These are phyloP conservation scores for Xenentodon cancila DNA, from an alignment of 2,797 vertebrate species.

Conservation along the genomic window DNA sequence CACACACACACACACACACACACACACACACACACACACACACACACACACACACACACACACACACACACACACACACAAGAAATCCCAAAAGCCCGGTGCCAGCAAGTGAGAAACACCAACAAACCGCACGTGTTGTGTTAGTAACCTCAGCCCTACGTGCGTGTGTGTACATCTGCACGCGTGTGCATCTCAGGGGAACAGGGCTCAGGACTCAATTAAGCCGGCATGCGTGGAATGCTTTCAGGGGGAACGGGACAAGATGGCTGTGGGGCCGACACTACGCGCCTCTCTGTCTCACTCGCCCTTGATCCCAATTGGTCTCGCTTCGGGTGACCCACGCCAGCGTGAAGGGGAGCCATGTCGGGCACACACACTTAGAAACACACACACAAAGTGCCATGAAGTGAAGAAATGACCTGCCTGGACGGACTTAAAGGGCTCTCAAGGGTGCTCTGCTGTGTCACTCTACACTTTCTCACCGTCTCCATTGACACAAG, in stretches of 20 bases:
- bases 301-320: conserved; percentile 81
- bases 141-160: conserved; percentile 77
- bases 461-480: conserved; percentile 37
- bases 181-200: conserved; percentile 58
- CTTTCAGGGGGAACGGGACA: conserved; percentile 78
- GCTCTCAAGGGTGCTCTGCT: conserved; percentile 60
- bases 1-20: conserved; percentile 10
- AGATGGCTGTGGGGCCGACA: conserved; percentile 70
- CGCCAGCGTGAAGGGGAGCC: conserved; percentile 74
- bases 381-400: conserved; percentile 47
- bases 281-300: conserved; percentile 67
- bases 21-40: conserved; percentile 29
- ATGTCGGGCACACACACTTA: conserved; percentile 51
- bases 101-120: conserved; percentile 65
- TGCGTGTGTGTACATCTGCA: conserved; percentile 25
- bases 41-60: conserved; percentile 28
- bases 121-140: conserved; percentile 70
- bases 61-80: conserved; percentile 23
- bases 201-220: conserved; percentile 82
- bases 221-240: conserved; percentile 81
- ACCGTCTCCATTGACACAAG: conserved; percentile 47
- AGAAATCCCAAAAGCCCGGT: conserved; percentile 51
- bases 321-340: conserved; percentile 74
- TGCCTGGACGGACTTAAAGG: conserved; percentile 64
- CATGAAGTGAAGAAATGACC: conserved; percentile 69